Conservation (phyloP, 1,140 invertebrate genomes). For the Drosophila trapezifrons region DNA sequence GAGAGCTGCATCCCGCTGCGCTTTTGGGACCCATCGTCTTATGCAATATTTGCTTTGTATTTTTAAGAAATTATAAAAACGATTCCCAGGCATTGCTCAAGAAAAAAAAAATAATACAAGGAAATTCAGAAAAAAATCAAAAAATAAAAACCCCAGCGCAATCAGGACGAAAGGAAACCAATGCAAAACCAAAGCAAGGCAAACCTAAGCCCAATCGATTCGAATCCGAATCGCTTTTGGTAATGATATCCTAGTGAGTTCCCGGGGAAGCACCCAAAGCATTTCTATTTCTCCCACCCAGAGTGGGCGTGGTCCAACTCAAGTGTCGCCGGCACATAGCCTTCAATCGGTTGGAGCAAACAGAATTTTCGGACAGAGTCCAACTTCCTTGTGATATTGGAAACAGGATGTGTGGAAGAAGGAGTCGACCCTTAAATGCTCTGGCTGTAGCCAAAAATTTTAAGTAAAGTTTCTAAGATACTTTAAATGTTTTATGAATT, state of each 20-base stretch:
- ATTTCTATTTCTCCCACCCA: slow-evolving; percentile 24
- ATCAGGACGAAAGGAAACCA: slow-evolving; percentile 36
- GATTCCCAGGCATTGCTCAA: slow-evolving; percentile 39
- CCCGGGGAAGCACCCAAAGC: slow-evolving; percentile 19
- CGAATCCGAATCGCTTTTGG: slow-evolving; percentile 61
- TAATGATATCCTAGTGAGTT: slow-evolving; percentile 66
- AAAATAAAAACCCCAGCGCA: slow-evolving; percentile 17
- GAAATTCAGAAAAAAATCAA: slow-evolving; percentile 7
- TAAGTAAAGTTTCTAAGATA: background rate
- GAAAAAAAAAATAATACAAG: slow-evolving; percentile 6
- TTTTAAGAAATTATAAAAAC: slow-evolving; percentile 81
- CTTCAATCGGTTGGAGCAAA: slow-evolving; percentile 51
- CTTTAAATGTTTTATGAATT: slow-evolving; percentile 1
- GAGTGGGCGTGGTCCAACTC: slow-evolving; percentile 38
- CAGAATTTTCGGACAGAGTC: slow-evolving; percentile 36
- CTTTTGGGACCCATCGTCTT: slow-evolving; percentile 62
- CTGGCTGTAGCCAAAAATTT: background rate
- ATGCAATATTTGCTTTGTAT: slow-evolving; percentile 79
- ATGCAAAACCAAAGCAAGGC: slow-evolving; percentile 37
- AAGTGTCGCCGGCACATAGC: slow-evolving; percentile 53
- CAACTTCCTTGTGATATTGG: slow-evolving; percentile 42
- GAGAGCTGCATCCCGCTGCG: slow-evolving; percentile 49
- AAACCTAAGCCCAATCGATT: slow-evolving; percentile 48
- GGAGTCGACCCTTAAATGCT: slow-evolving; percentile 4
- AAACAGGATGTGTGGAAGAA: background rate